phyloP scores from a whole-genome alignment of 2,797 vertebrate genomes.

The Melanotaenia pygmaea region DNA sequence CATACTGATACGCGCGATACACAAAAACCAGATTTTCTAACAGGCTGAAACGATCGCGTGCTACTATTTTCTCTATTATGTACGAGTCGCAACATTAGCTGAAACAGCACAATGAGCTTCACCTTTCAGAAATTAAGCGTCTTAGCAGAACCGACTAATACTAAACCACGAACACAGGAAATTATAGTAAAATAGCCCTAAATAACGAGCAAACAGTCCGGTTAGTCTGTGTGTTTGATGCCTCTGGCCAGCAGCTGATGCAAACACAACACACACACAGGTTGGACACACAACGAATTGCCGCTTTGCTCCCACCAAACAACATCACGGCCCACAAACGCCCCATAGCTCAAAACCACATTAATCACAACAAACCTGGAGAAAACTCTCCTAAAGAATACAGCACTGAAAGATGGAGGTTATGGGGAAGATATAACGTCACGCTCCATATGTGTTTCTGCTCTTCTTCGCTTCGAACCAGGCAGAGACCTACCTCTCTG shows the following conservation, averaged over 20 bases:
- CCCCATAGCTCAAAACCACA: not conserved
- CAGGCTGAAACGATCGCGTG: not conserved
- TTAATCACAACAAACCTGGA: constrained; percentile 67
- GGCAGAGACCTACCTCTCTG: not conserved
- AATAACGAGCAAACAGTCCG: too few relatives aligned
- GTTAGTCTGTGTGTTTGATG: not conserved
- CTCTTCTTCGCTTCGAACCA: constrained; percentile 27
- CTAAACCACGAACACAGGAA: not conserved
- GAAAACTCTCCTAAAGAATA: constrained; percentile 67
- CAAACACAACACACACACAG: constrained; percentile 41
- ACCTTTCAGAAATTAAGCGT: not conserved
- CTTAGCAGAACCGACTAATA: too few relatives aligned
- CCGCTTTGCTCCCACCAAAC: not conserved
- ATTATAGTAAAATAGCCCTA: too few relatives aligned
- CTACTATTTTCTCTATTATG: not conserved
- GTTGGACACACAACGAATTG: not conserved
- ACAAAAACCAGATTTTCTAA: not conserved
- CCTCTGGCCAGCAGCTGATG: constrained; percentile 31
- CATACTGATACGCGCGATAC: not conserved
- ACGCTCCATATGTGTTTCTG: constrained; percentile 52
- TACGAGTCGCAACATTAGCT: constrained; percentile 2
- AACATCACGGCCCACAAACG: not conserved
- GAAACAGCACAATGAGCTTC: not conserved
- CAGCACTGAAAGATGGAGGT: constrained; percentile 75
- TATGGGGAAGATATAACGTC: constrained; percentile 71